A percentile compares a stretch with the other conserved stretches of the same genome.
These are phyloP conservation scores for Drosophila seguyi DNA, from an alignment of 1,140 invertebrate genomes.

Conservation along the genomic window DNA sequence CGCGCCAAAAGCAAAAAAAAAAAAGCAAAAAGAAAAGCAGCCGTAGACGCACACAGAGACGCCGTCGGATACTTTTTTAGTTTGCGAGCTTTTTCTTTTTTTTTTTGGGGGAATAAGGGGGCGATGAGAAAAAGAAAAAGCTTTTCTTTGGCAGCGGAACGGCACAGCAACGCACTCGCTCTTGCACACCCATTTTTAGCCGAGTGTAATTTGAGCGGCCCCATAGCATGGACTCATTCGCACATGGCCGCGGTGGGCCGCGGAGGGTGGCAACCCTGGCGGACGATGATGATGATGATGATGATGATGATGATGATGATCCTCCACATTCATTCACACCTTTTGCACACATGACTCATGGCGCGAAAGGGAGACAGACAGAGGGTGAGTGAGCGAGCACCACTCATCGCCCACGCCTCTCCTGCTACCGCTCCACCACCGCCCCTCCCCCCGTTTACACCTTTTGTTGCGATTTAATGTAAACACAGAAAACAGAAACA, in stretches of 20 bases:
- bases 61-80: conserved; percentile 11
- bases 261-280: conserved; percentile 28
- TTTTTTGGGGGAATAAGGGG: neutral
- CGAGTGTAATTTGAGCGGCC: conserved; percentile 85
- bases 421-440: conserved; percentile 14
- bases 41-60: conserved; percentile 1
- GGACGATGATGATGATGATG: conserved; percentile 8
- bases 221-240: conserved; percentile 78
- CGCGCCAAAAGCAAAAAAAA: conserved; percentile 52
- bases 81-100: conserved; percentile 49
- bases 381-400: conserved; percentile 9
- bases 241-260: conserved; percentile 48
- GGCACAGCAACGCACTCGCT: conserved; percentile 58
- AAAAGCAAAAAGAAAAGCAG: conserved; percentile 18
- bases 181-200: conserved; percentile 84
- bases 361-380: neutral
- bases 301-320: conserved; percentile 19
- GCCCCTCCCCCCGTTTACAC: conserved; percentile 19
- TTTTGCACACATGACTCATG: conserved; percentile 46
- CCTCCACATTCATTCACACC: conserved; percentile 54
- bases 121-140: conserved; percentile 30
- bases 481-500: conserved; percentile 56
- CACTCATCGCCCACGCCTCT: conserved; percentile 44
- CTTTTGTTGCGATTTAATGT: conserved; percentile 56
- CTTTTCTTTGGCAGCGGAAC: conserved; percentile 33